Evolutionary conservation across 2,113 vertebrate genomes (phyloP).

Genomic region (Herpailurus yagouaroundi): DNA sequence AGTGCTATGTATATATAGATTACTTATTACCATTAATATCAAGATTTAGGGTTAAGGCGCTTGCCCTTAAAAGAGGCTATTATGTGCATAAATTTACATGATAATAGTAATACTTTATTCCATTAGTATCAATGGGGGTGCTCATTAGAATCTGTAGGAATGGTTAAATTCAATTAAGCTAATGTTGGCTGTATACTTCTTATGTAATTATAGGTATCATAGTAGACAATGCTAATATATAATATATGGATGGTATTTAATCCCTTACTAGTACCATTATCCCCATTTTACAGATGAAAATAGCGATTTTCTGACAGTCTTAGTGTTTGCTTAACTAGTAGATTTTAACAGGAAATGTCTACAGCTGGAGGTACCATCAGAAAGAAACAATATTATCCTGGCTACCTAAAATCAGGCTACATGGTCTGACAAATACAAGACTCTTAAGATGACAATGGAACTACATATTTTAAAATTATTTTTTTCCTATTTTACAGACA

Average conservation of each 20-base stretch:
- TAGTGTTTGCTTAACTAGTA: background rate
- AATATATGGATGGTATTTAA: background rate
- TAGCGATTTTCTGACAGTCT: background rate
- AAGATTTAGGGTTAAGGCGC: conserved; percentile 27
- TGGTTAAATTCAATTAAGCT: background rate
- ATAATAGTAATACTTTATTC: background rate
- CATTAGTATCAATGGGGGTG: background rate
- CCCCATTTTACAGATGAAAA: conserved; percentile 39
- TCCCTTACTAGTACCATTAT: background rate
- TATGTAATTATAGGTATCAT: background rate
- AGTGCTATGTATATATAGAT: background rate
- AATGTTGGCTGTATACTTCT: background rate
- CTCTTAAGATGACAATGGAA: background rate
- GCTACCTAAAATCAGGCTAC: background rate
- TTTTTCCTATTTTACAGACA: background rate
- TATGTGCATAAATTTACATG: background rate
- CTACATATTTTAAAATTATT: background rate
- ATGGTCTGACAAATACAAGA: background rate
- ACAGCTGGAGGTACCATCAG: background rate
- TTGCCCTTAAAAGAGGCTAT: background rate
- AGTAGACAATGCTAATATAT: background rate
- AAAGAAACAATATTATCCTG: conserved; percentile 5
- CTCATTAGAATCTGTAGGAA: background rate
- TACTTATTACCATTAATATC: background rate
- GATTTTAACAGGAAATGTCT: background rate